A percentile compares a stretch with the other conserved stretches of the same genome.
Conservation (phyloP, 2,113 vertebrate species). For the Oceanodroma tethys region DNA sequence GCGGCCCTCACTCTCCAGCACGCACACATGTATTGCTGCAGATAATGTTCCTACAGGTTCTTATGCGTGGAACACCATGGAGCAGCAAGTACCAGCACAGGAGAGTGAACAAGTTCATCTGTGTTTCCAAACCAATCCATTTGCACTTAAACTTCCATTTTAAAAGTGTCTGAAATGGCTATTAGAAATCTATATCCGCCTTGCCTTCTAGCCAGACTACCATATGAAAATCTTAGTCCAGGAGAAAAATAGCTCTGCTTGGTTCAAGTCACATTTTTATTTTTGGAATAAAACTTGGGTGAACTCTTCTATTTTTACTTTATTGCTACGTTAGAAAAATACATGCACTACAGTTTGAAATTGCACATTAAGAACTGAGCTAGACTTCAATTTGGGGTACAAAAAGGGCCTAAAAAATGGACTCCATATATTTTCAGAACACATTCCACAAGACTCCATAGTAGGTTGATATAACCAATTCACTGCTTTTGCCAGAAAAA, state of each 20-base stretch:
- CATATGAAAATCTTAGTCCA: neutral
- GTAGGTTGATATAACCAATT: neutral
- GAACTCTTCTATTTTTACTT: neutral
- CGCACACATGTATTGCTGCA: neutral
- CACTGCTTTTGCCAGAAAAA: slow-evolving; percentile 22
- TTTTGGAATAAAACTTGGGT: neutral
- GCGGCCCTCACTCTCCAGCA: fast-evolving
- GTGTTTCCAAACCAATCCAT: neutral
- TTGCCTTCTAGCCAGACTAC: neutral
- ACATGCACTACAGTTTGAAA: neutral
- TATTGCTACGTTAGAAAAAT: neutral
- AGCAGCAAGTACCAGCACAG: neutral
- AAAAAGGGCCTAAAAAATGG: neutral
- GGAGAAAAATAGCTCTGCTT: neutral
- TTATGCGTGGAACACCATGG: neutral
- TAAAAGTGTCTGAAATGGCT: neutral
- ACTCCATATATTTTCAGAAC: neutral
- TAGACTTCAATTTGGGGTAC: neutral
- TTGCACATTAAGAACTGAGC: neutral
- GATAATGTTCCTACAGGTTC: neutral
- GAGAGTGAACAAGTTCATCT: fast-evolving
- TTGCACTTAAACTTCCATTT: neutral
- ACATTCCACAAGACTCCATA: neutral
- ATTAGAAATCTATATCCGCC: neutral
- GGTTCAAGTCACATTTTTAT: neutral